A percentile compares a stretch with the other conserved stretches of the same genome.
These are phyloP conservation scores for Calcarius lapponicus DNA, from an alignment of 2,797 vertebrate species.

Conservation along the genomic window DNA sequence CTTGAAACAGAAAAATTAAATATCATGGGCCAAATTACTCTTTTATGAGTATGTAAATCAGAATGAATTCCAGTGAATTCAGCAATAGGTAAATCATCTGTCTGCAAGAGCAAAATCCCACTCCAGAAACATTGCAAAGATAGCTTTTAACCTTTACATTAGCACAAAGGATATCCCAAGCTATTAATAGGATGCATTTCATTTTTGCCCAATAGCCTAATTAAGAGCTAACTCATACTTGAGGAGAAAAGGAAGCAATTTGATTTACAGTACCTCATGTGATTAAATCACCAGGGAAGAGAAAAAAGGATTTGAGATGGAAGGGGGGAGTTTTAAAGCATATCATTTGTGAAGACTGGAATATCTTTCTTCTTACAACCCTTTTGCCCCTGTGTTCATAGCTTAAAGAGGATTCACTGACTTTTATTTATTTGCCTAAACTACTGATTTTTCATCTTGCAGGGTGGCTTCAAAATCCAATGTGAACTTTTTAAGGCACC, in stretches of 20 bases:
- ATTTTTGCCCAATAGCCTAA: conserved; percentile 49
- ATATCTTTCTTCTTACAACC: background rate
- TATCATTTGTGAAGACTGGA: background rate
- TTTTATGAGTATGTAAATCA: background rate
- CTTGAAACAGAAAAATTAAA: conserved; percentile 44
- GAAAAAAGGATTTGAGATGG: background rate
- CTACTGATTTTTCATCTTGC: conserved; percentile 30
- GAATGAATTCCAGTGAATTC: conserved; percentile 29
- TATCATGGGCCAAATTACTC: background rate
- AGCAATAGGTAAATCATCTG: conserved; percentile 4
- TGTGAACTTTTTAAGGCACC: conserved; percentile 59
- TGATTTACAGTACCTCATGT: conserved; percentile 48
- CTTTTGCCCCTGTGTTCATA: conserved; percentile 1
- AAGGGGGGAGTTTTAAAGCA: background rate
- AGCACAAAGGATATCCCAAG: conserved; percentile 51
- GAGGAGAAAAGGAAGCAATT: conserved; percentile 40
- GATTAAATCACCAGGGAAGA: conserved; percentile 67
- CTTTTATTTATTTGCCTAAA: conserved; percentile 59
- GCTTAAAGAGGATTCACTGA: conserved; percentile 42
- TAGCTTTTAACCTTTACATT: conserved; percentile 56
- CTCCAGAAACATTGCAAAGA: background rate
- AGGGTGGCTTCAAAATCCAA: conserved; percentile 60
- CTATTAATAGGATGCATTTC: conserved; percentile 55
- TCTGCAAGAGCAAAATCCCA: background rate
- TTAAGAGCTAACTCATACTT: conserved; percentile 47